Base-by-base conservation (phyloP, 2,797 vertebrate species). In the Schizopygopsis pylzovi region DNA sequence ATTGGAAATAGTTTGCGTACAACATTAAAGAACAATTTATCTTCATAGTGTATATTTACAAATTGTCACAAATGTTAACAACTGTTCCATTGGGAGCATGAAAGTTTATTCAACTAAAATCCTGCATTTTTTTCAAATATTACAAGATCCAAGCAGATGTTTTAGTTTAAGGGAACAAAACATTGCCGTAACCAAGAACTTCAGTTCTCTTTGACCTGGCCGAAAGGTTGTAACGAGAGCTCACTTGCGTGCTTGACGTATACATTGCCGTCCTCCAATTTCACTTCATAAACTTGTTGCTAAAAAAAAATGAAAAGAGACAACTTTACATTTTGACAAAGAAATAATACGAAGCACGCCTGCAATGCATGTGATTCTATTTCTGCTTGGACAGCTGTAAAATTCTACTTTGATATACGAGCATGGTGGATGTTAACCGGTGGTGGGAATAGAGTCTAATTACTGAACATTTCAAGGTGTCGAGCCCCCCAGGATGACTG, bases 241-340 rank as follows among this genome's bases (percentile, higher is more conserved):
- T 45, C 82, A 70, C 89, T 89, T 28, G 25, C 4, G 13, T 95
- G 94, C 90, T 94, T 95, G 89, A 95, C 92, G 6, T 93, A 94
- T 79, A 95, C 92, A 13, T 89, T 92, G 56, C 90, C 93, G 2
- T 94, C 92, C 80, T 95, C 93, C 85, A 93, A 87, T 89, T 95
- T 95, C 83, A 95, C 94, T 89, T 95, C 93, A 83, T 95, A 92
- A 78, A 95, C 94, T 89, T 91, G 92, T 95, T 96, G 95, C 94
- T 95, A 89, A 72, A 89, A 63, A 63, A 78, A 0, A 86, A 33
- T 33, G 86, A 85, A 83, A 89, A 75, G 11, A 79, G 47, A 49
- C 49, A 68, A 28, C 65, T 45, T 39, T 80, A n/a, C 77, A 75
- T 89, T 11, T 20, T 18, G 70, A 11, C 63, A 41, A 56, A 71